Evolutionary conservation across 1,140 invertebrate genomes (phyloP).

Genomic region (Calycopis cecrops): DNA sequence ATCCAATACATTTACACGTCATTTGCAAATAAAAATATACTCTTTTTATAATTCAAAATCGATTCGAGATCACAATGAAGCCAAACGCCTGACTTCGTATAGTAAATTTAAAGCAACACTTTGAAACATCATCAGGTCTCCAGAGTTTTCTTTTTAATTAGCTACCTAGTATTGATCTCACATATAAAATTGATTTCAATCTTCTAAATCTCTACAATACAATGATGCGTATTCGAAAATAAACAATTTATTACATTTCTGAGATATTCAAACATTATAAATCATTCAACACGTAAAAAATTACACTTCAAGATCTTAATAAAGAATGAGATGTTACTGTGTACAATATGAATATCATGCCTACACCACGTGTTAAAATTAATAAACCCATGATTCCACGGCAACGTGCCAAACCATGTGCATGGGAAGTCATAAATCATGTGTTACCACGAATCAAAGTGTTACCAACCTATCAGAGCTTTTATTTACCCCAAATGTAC

Average conservation of each 20-base stretch:
- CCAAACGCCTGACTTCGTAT: slow-evolving; percentile 52
- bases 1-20: slow-evolving; percentile 14
- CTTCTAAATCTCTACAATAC: slow-evolving; percentile 12
- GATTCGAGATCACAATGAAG: slow-evolving; percentile 68
- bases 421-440: too few species aligned
- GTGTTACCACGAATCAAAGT: too few species aligned
- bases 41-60: slow-evolving; percentile 50
- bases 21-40: slow-evolving; percentile 42
- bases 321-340: too few species aligned
- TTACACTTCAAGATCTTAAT: too few species aligned
- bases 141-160: slow-evolving; percentile 28
- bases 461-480: too few species aligned
- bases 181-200: slow-evolving; percentile 12
- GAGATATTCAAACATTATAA: neutral
- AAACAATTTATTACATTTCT: slow-evolving; percentile 2
- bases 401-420: too few species aligned
- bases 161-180: slow-evolving; percentile 3
- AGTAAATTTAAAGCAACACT: slow-evolving; percentile 60
- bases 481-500: too few species aligned
- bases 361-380: too few species aligned
- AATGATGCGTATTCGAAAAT: slow-evolving; percentile 15
- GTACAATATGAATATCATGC: too few species aligned
- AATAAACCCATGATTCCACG: too few species aligned
- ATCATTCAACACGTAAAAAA: too few species aligned
- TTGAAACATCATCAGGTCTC: slow-evolving; percentile 61